A percentile compares a stretch with the other conserved stretches of the same genome.
phyloP scores from a whole-genome alignment of 92 coral and sea anemone species.

The Micromussa lordhowensis region DNA sequence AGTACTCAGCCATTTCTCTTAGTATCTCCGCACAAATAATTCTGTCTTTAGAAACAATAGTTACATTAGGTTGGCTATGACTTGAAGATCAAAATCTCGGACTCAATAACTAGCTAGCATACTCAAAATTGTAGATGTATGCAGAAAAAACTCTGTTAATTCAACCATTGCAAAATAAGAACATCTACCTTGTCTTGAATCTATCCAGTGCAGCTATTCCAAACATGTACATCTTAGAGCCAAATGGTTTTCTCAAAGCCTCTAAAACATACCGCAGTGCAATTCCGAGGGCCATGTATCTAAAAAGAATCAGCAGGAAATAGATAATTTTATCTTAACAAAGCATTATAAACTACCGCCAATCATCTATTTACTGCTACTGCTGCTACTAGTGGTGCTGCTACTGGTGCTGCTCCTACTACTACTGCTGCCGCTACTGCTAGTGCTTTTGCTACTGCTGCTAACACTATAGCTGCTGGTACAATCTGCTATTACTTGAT shows the following conservation, averaged over 20 bases:
- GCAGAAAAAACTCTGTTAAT: not conserved
- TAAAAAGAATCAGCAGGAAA: constrained; percentile 15
- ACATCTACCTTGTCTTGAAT: constrained; percentile 85
- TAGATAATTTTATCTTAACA: too few relatives aligned
- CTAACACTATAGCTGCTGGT: too few relatives aligned
- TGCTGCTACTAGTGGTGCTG: too few relatives aligned
- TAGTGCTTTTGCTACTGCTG: too few relatives aligned
- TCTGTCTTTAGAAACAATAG: not conserved
- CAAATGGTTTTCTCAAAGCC: constrained; percentile 91
- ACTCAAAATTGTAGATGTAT: not conserved
- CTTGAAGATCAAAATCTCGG: not conserved
- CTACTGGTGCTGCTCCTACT: not conserved
- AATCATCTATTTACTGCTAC: too few relatives aligned
- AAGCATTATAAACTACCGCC: too few relatives aligned
- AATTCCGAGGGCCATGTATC: constrained; percentile 99
- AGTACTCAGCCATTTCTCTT: not conserved
- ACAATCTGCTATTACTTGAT: too few relatives aligned
- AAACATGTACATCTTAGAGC: constrained; percentile 97
- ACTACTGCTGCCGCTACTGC: too few relatives aligned
- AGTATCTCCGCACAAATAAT: not conserved
- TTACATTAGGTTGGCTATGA: too few relatives aligned
- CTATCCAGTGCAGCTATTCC: constrained; percentile 98
- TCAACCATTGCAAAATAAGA: not conserved
- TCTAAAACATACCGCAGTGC: constrained; percentile 97
- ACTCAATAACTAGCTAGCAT: not conserved